Percentiles rank a stretch among this genome's conserved stretches.
phyloP scores from a whole-genome alignment of 2,797 vertebrate genomes.

The Lepus oiostolus region DNA sequence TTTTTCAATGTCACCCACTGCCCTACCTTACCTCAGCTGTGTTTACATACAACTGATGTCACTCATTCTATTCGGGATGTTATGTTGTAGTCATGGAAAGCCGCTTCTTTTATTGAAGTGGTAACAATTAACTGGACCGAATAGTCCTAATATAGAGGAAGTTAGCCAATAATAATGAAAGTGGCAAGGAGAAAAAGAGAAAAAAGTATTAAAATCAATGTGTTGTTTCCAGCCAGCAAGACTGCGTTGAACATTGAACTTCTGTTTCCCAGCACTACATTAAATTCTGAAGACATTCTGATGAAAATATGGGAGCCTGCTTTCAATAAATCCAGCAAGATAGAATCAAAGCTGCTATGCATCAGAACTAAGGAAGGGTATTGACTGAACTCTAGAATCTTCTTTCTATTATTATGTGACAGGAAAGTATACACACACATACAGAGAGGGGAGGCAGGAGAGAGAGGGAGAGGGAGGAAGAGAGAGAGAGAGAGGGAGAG shows the following conservation, averaged over 20 bases:
- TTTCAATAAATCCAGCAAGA: background rate
- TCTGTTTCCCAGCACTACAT: background rate
- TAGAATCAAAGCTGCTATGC: background rate
- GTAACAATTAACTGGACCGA: conserved; percentile 11
- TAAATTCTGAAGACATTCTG: background rate
- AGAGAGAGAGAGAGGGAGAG: no score
- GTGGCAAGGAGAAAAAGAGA: background rate
- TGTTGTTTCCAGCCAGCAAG: background rate
- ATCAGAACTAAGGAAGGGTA: background rate
- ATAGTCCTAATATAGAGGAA: background rate
- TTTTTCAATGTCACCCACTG: background rate
- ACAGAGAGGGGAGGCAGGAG: no score
- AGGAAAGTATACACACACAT: no score
- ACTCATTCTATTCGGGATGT: background rate
- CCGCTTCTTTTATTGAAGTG: conserved; percentile 19
- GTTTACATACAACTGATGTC: background rate
- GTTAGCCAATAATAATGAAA: background rate
- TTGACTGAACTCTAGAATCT: background rate
- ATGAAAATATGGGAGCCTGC: background rate
- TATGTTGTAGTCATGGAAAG: background rate
- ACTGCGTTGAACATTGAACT: background rate
- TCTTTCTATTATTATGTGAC: no score
- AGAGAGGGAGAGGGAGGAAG: no score
- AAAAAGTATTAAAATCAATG: background rate
- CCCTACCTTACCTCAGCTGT: background rate